Evolutionary conservation across 1,140 invertebrate genomes (phyloP).

Genomic region (Tetramorium simillimum): DNA sequence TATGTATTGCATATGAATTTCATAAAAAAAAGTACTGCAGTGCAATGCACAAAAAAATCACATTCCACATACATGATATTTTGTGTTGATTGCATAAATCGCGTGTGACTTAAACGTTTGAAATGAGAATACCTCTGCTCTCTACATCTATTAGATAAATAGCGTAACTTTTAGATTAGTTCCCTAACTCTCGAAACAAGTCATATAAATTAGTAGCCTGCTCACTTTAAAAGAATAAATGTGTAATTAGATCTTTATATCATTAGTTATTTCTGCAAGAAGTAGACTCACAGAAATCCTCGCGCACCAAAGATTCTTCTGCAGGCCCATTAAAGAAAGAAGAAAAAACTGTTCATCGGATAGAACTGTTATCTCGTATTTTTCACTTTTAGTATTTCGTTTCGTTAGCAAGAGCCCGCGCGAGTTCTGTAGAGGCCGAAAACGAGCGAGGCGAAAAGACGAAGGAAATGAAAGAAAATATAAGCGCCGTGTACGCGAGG

Average conservation of each 20-base stretch:
- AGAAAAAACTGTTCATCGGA: background rate
- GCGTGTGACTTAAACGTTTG: background rate
- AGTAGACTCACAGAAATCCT: background rate
- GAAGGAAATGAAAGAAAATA: slow-evolving; percentile 3
- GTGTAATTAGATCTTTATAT: background rate
- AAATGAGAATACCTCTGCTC: background rate
- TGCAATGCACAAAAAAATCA: background rate
- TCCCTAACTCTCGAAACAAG: background rate
- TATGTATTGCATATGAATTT: slow-evolving; percentile 3
- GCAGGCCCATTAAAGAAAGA: background rate
- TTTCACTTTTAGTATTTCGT: slow-evolving; percentile 10
- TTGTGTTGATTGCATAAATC: background rate
- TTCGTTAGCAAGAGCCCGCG: background rate
- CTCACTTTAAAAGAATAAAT: background rate
- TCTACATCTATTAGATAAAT: background rate
- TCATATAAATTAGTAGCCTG: background rate
- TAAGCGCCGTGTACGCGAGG: slow-evolving; percentile 13
- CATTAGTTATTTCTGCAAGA: background rate
- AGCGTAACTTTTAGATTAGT: slow-evolving; percentile 22
- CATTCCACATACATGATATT: background rate
- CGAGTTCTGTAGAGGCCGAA: background rate
- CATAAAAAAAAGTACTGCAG: background rate
- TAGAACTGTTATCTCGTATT: slow-evolving; percentile 1
- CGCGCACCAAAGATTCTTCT: background rate
- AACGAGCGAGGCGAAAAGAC: background rate